Conservation (phyloP, 1,140 invertebrate genomes). For the Drosophila rhopaloa region DNA sequence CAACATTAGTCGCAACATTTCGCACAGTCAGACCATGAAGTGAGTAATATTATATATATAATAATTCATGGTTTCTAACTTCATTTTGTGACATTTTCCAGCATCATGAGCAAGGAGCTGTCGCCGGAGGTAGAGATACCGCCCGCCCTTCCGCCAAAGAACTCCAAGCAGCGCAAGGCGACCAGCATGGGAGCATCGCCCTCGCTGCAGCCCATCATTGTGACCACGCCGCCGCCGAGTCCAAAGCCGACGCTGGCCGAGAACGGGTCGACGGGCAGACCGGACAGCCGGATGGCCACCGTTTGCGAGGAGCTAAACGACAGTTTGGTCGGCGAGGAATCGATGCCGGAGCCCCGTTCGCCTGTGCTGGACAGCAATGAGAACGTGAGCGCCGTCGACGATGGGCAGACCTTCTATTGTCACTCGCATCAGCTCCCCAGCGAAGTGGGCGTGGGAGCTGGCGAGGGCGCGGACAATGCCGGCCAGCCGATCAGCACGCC, state of each 20-base stretch:
- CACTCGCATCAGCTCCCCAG: conserved; percentile 73
- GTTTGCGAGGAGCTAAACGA: conserved; percentile 72
- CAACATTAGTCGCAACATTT: conserved; percentile 86
- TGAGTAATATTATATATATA: too few relatives aligned
- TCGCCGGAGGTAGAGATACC: conserved; percentile 86
- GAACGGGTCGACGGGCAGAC: conserved; percentile 32
- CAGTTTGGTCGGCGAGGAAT: conserved; percentile 25
- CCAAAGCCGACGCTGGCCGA: conserved; percentile 67
- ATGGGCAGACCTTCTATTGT: conserved; percentile 50
- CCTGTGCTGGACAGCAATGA: conserved; percentile 51
- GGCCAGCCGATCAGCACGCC: conserved; percentile 51
- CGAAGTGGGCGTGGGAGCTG: conserved; percentile 8
- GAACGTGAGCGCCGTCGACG: conserved; percentile 36
- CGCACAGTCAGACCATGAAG: conserved; percentile 84
- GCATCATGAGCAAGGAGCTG: conserved; percentile 76
- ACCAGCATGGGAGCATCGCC: conserved; percentile 11
- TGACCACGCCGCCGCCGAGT: conserved; percentile 78
- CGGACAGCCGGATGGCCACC: conserved; percentile 69
- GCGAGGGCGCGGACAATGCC: not conserved
- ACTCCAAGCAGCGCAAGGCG: conserved; percentile 72
- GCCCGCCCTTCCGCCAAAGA: conserved; percentile 92
- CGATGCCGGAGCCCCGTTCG: not conserved
- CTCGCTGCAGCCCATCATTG: conserved; percentile 44
- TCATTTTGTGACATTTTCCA: not conserved
- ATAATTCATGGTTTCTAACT: too few relatives aligned